Evolutionary conservation across 2,888 invertebrate species (phyloP), one percentile per base, ranked within the genome.

Genomic region (Hermaeophaga mercurialis): DNA sequence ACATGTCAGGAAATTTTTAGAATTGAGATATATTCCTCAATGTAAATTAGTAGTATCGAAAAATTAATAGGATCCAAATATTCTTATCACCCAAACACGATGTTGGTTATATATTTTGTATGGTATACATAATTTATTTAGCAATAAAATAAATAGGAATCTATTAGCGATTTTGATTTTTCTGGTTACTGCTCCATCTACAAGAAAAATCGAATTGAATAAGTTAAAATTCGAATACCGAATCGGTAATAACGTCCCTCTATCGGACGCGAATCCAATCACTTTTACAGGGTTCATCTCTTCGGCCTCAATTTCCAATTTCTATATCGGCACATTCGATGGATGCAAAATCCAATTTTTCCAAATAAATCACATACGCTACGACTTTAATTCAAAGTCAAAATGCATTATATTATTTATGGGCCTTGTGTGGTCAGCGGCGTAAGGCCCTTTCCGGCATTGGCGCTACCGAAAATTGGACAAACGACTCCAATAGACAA

Each of bases 331-430:
- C 12, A 24, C 24, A 43, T 43, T n/a, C 43, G 43, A 43, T 39
- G 39, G 39, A 54, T 48, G 58, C 38, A 48, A 60, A 52, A 47
- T 46, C 53, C 43, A 50, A 58, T 61, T 61, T 61, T 61, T 58
- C 52, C 38, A 46, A 44, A 61, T 61, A 56, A 58, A 61, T 61
- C 61, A 56, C 53, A 43, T 38, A 39, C 15, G 53, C 48, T 53
- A 50, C 45, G 43, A 58, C 58, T 58, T 55, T 49, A 47, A 59
- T 56, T 53, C 44, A 48, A 56, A 58, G 54, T 58, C 56, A 54
- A 60, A 62, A 44, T 53, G 56, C 59, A 46, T 52, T 53, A 26
- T 56, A 59, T 55, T 61, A 63, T 61, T 61, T 59, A 63, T 63
- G 54, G 53, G 38, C 46, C 43, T 43, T n/a, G 26, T 43, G 43